These are phyloP conservation scores for Leucophenga varia DNA, from an alignment of 1,140 invertebrate species.

Conservation along the genomic window DNA sequence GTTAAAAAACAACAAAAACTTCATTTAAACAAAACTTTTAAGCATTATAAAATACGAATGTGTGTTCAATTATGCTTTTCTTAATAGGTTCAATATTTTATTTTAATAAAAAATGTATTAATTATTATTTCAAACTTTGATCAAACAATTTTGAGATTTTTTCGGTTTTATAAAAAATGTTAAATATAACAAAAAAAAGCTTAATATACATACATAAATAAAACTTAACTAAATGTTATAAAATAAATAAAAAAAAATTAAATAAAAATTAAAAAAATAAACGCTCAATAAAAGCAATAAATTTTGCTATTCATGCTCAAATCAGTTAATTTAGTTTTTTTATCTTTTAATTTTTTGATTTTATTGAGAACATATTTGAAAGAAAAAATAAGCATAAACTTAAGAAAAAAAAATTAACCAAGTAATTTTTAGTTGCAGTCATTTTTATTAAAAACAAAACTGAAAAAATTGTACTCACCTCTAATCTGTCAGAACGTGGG, in stretches of 20 bases:
- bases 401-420: constrained; percentile 26
- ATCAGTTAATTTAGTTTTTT: too few species aligned
- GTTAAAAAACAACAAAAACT: too few species aligned
- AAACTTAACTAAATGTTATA: constrained; percentile 23
- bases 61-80: constrained; percentile 29
- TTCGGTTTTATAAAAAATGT: constrained; percentile 14
- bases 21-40: neutral
- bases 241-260: constrained; percentile 15
- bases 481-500: constrained; percentile 90
- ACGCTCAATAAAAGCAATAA: neutral
- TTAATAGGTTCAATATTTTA: constrained; percentile 20
- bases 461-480: constrained; percentile 68
- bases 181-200: neutral
- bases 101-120: neutral
- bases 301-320: neutral
- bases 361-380: constrained; percentile 10
- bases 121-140: neutral
- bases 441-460: constrained; percentile 12
- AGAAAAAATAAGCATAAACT: constrained; percentile 7
- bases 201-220: constrained; percentile 19
- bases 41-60: neutral
- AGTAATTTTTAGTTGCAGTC: constrained; percentile 18
- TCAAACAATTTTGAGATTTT: constrained; percentile 1
- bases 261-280: constrained; percentile 7
- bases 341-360: constrained; percentile 16